Evolutionary conservation across 2,797 vertebrate species (phyloP), one percentile per base, ranked within the genome.

Genomic region (Rhynchotus rufescens): DNA sequence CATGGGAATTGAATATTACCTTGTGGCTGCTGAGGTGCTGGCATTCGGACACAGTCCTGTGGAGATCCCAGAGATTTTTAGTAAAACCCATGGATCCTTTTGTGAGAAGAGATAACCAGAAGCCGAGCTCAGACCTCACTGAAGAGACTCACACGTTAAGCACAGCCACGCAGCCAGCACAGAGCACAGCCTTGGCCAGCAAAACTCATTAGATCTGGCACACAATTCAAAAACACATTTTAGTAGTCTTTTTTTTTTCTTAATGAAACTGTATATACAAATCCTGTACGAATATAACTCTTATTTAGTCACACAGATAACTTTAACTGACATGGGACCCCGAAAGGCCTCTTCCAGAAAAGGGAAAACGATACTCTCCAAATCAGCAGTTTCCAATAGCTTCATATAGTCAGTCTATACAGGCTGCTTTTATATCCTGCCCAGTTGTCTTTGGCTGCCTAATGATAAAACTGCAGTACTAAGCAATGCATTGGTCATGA

Each of bases 21-120:
- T 51, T 32, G 34, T 57, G 75, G 71, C 22, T 61, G 49, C 44
- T 56, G 32, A 71, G 0, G 0, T 36, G 14, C 30, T 51, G 0
- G 0, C 40, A 69, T 56, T 10, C 1, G 4, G 22, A 6, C 22
- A 44, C n/a, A 60, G 45, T 36, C 25, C 0, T 0, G 17, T 42
- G 36, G 17, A 42, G 38, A 30, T 36, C 15, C n/a, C 56, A 81
- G 34, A 20, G 6, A 7, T 23, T 71, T 65, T 54, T 42, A 77
- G 72, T 36, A 86, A 88, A 57, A 71, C 13, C 66, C 45, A 38
- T n/a, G 52, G 30, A 7, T 4, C 17, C 12, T 64, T 80, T 30
- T 44, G 15, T 36, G 45, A 91, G 67, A 34, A 15, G 23, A 20
- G 54, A 68, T 42, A 62, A 64, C 7, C 45, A 72, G 28, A 30